phyloP scores from a whole-genome alignment of 2,113 vertebrate species.

The Elephas maximus region DNA sequence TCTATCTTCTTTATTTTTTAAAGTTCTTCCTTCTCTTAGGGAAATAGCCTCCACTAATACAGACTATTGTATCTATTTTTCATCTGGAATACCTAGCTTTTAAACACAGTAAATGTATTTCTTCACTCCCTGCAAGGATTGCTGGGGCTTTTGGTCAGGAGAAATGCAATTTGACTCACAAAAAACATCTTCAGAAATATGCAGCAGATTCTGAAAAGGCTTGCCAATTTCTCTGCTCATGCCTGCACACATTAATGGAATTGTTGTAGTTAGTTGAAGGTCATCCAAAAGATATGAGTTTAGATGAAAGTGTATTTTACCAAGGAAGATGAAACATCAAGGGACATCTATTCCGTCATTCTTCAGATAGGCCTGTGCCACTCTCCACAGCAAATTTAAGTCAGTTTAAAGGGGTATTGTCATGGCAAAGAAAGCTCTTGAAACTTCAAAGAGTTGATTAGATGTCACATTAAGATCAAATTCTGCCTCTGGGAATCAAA shows the following conservation, averaged over 20 bases:
- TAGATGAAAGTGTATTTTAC: constrained; percentile 65
- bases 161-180: not conserved
- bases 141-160: not conserved
- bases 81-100: not conserved
- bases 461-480: constrained; percentile 62
- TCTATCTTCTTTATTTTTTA: not conserved
- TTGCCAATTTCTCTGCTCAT: not conserved
- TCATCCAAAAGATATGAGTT: constrained; percentile 72
- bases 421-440: constrained; percentile 14
- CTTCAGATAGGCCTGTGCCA: constrained; percentile 36
- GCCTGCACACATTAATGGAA: constrained; percentile 82
- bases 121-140: not conserved
- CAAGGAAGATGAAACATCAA: constrained; percentile 68
- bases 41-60: not conserved
- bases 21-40: constrained; percentile 3
- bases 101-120: not conserved
- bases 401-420: constrained; percentile 43
- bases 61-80: not conserved
- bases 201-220: not conserved
- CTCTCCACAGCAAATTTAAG: not conserved
- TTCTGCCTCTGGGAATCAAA: constrained; percentile 12
- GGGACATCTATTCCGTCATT: constrained; percentile 4
- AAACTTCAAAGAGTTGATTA: constrained; percentile 64
- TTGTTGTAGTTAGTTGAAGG: constrained; percentile 84
- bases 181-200: constrained; percentile 18